Conservation (phyloP, 2,888 invertebrate species). For the Stenodera caucasica region DNA sequence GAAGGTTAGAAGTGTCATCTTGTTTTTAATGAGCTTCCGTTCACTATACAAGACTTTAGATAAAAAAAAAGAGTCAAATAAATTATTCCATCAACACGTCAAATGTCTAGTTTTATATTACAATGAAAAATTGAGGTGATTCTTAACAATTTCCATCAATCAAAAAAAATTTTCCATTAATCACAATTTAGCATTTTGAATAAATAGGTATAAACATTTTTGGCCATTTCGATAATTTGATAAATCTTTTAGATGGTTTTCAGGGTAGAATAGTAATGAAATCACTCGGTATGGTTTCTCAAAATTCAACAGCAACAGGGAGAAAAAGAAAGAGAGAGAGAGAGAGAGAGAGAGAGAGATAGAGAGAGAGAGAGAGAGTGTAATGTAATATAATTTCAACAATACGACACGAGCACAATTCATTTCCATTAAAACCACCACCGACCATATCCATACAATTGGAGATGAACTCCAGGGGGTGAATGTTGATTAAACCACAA, state of each 20-base stretch:
- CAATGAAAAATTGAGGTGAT: slow-evolving; percentile 49
- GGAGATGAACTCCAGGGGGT: slow-evolving; percentile 3
- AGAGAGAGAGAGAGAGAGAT: no score
- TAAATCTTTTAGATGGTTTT: background rate
- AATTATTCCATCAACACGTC: slow-evolving; percentile 44
- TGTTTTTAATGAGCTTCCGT: slow-evolving; percentile 5
- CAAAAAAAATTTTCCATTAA: no score
- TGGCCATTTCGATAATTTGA: slow-evolving; percentile 5
- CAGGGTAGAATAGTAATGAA: background rate
- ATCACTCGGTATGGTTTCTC: slow-evolving; percentile 5
- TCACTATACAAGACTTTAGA: background rate
- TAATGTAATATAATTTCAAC: slow-evolving; percentile 38
- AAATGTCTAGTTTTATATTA: slow-evolving; percentile 44
- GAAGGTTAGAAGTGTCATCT: slow-evolving; percentile 29
- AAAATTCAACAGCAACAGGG: no score
- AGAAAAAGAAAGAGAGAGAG: no score
- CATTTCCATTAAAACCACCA: slow-evolving; percentile 45
- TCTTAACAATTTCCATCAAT: slow-evolving; percentile 45
- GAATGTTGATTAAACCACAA: slow-evolving; percentile 6
- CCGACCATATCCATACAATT: background rate
- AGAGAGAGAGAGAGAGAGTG: no score
- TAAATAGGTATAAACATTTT: no score
- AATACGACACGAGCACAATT: slow-evolving; percentile 48
- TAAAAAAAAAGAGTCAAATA: slow-evolving; percentile 32
- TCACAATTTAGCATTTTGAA: no score